Base-by-base conservation (phyloP, 2,797 vertebrate genomes). In the Aulostomus chinensis region DNA sequence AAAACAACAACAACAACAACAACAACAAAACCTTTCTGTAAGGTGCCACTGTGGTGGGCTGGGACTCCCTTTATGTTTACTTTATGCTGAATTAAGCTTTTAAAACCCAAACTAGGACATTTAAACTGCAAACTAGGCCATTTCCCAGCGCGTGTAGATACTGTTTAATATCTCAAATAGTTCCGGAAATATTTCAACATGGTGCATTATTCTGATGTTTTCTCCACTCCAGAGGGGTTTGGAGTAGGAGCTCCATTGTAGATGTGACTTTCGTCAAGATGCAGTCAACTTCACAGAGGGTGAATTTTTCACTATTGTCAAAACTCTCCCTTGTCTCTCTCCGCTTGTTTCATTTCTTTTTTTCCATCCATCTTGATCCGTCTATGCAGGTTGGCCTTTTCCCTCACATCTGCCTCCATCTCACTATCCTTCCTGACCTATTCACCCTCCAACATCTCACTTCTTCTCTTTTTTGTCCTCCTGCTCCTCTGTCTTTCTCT, bases 41-140 rank as follows among this genome's bases (percentile, higher is more conserved):
- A 29, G 29, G 34, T 15, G 54, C 62, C 52, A 42, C 39, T 36
- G 25, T 16, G 30, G 65, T 39, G 35, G 39, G 15, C 37, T 58
- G 41, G 9, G 26, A 9, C 12, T 49, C 39, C 40, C 37, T 55
- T 58, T 57, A 33, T 65, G 28, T 46, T 61, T 37, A 24, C 46
- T 30, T 45, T 43, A 40, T 58, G 35, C 48, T 67, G 53, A 60
- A 68, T 55, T 36, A 58, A 32, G 49, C 52, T 68, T 74, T 78
- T 48, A 46, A 49, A 67, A 37, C 5, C 30, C 32, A 53, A 74
- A 76, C 39, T 60, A 56, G 70, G 64, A 24, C 76, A 76, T 73
- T 74, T 67, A 58, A 40, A 61, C 62, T 21, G 57, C 32, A 61
- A 80, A 78, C 53, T 73, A 58, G 67, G 62, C 34, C 58, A 59